Evolutionary conservation across 2,888 invertebrate genomes (phyloP).

Genomic region (Chesias legatella): DNA sequence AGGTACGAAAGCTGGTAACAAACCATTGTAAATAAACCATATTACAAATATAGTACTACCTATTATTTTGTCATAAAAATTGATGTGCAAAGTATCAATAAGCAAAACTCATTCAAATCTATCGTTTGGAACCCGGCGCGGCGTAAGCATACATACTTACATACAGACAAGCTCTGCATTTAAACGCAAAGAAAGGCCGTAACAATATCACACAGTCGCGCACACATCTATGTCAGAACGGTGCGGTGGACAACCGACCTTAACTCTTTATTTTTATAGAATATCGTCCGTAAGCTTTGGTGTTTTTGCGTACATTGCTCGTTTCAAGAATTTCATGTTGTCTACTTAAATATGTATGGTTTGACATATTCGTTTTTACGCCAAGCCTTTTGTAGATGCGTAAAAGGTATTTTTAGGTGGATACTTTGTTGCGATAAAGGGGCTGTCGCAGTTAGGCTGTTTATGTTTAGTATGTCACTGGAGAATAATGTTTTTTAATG

Average conservation of each 20-base stretch:
- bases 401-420: constrained; percentile 23
- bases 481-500: constrained; percentile 12
- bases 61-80: too few relatives aligned
- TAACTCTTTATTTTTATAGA: constrained; percentile 12
- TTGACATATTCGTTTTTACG: constrained; percentile 22
- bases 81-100: too few relatives aligned
- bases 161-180: too few relatives aligned
- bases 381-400: constrained; percentile 19
- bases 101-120: too few relatives aligned
- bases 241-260: constrained; percentile 1
- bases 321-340: constrained; percentile 23
- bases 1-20: too few relatives aligned
- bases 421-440: constrained; percentile 19
- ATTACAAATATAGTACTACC: too few relatives aligned
- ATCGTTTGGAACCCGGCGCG: too few relatives aligned
- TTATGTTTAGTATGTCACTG: constrained; percentile 16
- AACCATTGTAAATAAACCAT: too few relatives aligned
- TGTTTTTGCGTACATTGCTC: constrained; percentile 21
- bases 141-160: too few relatives aligned
- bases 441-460: constrained; percentile 2
- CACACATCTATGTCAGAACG: background rate
- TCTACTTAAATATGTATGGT: constrained; percentile 25
- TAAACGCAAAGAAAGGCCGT: too few relatives aligned
- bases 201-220: too few relatives aligned
- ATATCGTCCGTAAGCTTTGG: constrained; percentile 4